Conservation (phyloP, 2,888 invertebrate genomes). For the Ecliptopera silaceata region DNA sequence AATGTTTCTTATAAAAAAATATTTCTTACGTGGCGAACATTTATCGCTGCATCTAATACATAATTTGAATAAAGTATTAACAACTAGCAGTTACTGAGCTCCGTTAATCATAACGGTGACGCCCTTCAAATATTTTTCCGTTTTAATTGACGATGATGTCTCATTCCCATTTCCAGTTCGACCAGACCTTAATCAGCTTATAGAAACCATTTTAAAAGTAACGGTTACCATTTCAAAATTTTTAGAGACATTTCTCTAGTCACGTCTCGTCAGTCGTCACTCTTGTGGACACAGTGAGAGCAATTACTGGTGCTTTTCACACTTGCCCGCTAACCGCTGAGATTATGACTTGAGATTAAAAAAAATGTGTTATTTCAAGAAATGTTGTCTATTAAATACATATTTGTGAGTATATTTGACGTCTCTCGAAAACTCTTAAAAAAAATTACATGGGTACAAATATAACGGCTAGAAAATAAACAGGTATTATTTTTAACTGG, state of each 20-base stretch:
- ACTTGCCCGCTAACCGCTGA: constrained; percentile 67
- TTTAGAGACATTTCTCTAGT: constrained; percentile 12
- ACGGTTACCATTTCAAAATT: constrained; percentile 18
- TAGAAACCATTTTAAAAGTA: constrained; percentile 6
- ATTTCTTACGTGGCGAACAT: too few relatives aligned
- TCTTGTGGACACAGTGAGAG: constrained; percentile 55
- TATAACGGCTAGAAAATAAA: too few relatives aligned
- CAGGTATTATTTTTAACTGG: too few relatives aligned
- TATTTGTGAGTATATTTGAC: too few relatives aligned
- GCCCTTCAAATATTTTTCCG: constrained; percentile 24
- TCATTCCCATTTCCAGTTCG: constrained; percentile 10
- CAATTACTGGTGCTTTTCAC: constrained; percentile 78
- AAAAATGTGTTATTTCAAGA: too few relatives aligned
- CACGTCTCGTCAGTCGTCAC: constrained; percentile 18
- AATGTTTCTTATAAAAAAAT: too few relatives aligned
- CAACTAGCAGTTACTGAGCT: not conserved
- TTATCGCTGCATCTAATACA: too few relatives aligned
- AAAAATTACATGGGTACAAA: too few relatives aligned
- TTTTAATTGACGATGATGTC: constrained; percentile 26
- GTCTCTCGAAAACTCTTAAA: too few relatives aligned
- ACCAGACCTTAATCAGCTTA: constrained; percentile 11
- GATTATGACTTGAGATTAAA: constrained; percentile 57
- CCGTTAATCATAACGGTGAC: constrained; percentile 15
- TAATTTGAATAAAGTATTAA: not conserved
- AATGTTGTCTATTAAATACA: too few relatives aligned